Evolutionary conservation across 1,140 invertebrate species (phyloP), one percentile per base, ranked within the genome.

Genomic region (Scaptomyza hsui): DNA sequence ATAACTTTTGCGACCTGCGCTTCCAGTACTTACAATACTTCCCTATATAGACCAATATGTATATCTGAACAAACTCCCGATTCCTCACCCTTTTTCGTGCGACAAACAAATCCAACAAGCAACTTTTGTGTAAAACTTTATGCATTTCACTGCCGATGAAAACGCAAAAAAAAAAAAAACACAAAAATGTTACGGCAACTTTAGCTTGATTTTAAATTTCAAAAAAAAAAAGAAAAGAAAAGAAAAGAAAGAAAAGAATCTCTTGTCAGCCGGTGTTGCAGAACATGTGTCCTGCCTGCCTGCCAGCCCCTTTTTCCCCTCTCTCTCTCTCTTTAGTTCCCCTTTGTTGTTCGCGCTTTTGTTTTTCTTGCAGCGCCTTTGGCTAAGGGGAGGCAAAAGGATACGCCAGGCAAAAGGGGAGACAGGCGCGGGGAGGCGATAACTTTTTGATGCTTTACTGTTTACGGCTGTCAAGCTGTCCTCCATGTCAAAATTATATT

Each of bases 401-500:
- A 61, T 62, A 45, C 35, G 61, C 48, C n/a, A n/a, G n/a, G 26
- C 26, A 1, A 21, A 39, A 37, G 32, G 16, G 24, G 48, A 29
- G 24, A 15, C 24, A 21, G 32, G 51, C 29, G 39, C 44, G 41
- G 49, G 56, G 47, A 4, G 24, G 49, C 61, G 78, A 88, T 88
- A 86, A 86, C 82, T 88, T 86, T 86, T 78, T 86, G 82, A 86
- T 86, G 78, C 88, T 70, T 64, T 37, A 63, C 67, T 70, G 60
- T 86, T 86, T 88, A 86, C 80, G 83, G 82, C 82, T 86, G 82
- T 86, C 82, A 88, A 78, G 78, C 77, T 81, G 77, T 88, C 85
- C 70, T 56, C 63, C 80, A 76, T 80, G 72, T 83, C 80, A 86
- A 82, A 79, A 79, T 75, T 71, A 79, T 83, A 83, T 83, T 85